Base-by-base conservation (phyloP, 53 echinoderm and acorn worm genomes). In the Hippasteria phrygiana region DNA sequence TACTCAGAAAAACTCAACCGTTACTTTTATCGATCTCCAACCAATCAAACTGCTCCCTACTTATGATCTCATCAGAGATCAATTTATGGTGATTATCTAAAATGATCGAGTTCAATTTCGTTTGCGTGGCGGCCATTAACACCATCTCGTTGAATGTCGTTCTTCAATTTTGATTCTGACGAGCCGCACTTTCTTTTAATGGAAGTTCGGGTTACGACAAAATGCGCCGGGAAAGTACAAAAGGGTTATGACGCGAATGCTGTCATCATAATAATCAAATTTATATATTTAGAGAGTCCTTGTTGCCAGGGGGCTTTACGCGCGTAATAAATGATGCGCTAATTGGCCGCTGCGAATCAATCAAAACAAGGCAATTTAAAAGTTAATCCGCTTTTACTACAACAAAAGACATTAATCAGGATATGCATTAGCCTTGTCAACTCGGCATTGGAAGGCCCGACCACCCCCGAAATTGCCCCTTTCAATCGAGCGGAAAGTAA, bases 351-450 rank as follows among this genome's bases (percentile, higher is more conserved):
- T 48, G 67, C n/a, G 64, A 69, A 85, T 71, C 85, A 85, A 85
- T 85, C 71, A 69, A 85, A 85, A 85, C 71, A 85, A 34, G 50
- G 54, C 85, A 85, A 85, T 85, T 85, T 70, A 85, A 85, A 85
- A 50, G 33, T 37, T 53, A 71, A 85, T 54, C 85, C 38, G 48
- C 20, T 85, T 85, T 53, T 50, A 50, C 22, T 24, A 39, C 54
- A 51, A 85, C 85, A 85, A 85, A 48, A 34, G 85, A 51, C 54
- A 85, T 85, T 85, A 33, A 85, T 85, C 85, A 85, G 85, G 42
- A 51, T 83, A 29, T 26, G 36, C 38, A 37, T 38, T 62, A 59
- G 62, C 59, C 62, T 1, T 62, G 79, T 79, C 62, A 62, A 16
- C 12, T 54, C 12, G 56, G 38, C 62, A 33, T 55, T 79, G 36